Base-by-base conservation (phyloP, 2,113 vertebrate genomes). In the Syngnathus floridae region DNA sequence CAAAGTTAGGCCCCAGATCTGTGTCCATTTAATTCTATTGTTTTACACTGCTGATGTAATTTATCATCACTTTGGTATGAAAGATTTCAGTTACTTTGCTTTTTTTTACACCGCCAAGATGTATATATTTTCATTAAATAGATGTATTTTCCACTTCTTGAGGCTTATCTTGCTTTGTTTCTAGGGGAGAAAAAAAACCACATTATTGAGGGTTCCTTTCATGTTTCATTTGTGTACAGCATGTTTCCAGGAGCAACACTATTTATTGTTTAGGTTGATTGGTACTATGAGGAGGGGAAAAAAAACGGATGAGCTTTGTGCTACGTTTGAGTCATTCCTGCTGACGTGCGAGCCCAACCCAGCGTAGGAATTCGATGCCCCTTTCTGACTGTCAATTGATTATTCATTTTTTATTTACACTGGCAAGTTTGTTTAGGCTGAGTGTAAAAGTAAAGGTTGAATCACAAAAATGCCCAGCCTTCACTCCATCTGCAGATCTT, bases 321-420 rank as follows among this genome's bases (percentile, higher is more conserved):
- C 54, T 41, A 35, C 51, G 16, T 72, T 77, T 71, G 61, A 73
- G 76, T 80, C 70, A 84, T 68, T 70, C 0, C 1, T 5, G 17
- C n/a, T 69, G 67, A 76, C 8, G 62, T 6, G 37, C 21, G 2
- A 45, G 62, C 57, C 66, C 66, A 81, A 77, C 86, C 87, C 84
- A 66, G 17, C 0, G 1, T 49, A 77, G 82, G 83, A 86, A 87
- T 86, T 54, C 35, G 11, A 1, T 2, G 43, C 59, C 22, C 4
- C 26, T 0, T 19, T 35, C 48, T 10, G 38, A 16, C 31, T 41
- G 21, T 59, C 26, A 62, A 49, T 37, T 1, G 19, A 17, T 43
- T 1, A 7, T 67, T 79, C 7, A 31, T 64, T 17, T 31, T 38
- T 59, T 73, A 26, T 71, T 74, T 66, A 19, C 38, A 17, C 51